These are phyloP conservation scores for Trachemys scripta DNA, from an alignment of 2,113 vertebrate species.

Conservation along the genomic window DNA sequence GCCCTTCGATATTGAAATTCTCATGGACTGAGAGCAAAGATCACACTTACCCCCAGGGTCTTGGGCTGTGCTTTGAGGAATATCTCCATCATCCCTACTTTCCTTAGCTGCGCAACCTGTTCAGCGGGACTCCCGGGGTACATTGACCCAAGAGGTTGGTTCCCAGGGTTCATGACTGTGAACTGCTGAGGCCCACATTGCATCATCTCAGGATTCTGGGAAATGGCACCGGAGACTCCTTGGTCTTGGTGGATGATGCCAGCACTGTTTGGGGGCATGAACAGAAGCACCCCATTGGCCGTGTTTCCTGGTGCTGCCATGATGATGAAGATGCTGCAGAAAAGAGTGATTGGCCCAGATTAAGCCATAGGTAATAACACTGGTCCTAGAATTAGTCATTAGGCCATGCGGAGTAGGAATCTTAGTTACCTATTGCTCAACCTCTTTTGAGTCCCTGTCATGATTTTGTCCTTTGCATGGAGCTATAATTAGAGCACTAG, in stretches of 20 bases:
- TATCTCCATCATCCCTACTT: neutral
- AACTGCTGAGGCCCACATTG: neutral
- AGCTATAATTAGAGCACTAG: neutral
- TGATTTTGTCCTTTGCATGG: neutral
- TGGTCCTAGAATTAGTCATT: neutral
- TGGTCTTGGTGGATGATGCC: neutral
- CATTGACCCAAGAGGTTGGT: neutral
- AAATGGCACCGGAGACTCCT: neutral
- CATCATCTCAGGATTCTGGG: neutral
- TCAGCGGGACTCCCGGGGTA: neutral
- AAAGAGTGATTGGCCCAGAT: neutral
- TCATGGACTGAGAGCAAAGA: neutral
- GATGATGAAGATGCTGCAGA: neutral
- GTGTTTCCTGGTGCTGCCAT: neutral
- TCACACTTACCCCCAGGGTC: conserved; percentile 57
- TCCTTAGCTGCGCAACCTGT: neutral
- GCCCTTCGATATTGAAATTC: neutral
- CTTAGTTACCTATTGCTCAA: neutral
- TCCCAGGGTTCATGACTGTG: neutral
- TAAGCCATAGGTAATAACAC: neutral
- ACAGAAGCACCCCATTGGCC: neutral
- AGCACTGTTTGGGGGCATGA: neutral
- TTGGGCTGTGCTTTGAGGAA: conserved; percentile 55
- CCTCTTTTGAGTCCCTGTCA: neutral
- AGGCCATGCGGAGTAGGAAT: neutral